Percentiles rank a stretch among this genome's conserved stretches.
Conservation (phyloP, 2,113 vertebrate species). For the Oriolus oriolus region DNA sequence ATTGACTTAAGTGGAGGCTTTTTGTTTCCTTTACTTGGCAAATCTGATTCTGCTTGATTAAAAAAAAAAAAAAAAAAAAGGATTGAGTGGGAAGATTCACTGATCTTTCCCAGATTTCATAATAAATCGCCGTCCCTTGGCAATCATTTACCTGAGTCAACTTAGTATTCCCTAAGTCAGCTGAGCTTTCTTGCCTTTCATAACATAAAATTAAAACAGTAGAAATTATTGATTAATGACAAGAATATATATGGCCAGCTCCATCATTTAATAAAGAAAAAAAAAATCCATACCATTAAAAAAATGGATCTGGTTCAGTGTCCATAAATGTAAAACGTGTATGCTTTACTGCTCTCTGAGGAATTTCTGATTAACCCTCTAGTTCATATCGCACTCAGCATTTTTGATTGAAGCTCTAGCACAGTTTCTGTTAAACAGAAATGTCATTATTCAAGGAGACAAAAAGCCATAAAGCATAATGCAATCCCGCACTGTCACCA, state of each 20-base stretch:
- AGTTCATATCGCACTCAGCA: background rate
- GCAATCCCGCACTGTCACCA: background rate
- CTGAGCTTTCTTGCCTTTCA: background rate
- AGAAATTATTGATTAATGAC: conserved; percentile 51
- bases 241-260: conserved; percentile 29
- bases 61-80: background rate
- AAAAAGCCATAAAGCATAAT: conserved; percentile 1
- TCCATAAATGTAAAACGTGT: background rate
- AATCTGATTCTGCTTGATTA: background rate
- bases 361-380: background rate
- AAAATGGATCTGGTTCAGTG: background rate
- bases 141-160: conserved; percentile 16
- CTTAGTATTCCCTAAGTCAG: background rate
- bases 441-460: background rate
- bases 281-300: conserved; percentile 22
- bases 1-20: background rate
- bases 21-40: background rate
- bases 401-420: background rate
- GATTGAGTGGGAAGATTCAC: background rate
- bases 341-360: background rate
- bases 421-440: background rate
- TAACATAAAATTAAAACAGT: conserved; percentile 42
- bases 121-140: background rate
- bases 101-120: background rate
- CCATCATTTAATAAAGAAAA: background rate